phyloP scores from a whole-genome alignment of 2,797 vertebrate species.

The Megaceryle alcyon region DNA sequence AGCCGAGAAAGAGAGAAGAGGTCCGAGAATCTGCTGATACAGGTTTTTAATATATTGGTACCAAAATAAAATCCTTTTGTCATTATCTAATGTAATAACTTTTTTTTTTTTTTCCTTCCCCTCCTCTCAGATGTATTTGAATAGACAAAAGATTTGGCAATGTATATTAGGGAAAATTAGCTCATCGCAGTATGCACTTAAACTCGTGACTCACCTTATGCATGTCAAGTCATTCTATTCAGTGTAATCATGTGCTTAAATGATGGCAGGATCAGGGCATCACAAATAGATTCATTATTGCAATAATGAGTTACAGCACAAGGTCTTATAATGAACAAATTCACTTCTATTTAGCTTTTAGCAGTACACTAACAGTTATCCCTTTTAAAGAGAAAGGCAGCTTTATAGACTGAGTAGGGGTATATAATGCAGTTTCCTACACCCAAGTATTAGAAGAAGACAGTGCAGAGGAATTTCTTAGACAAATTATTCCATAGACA shows the following conservation, averaged over 20 bases:
- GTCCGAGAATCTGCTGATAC: not conserved
- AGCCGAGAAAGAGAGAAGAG: not conserved
- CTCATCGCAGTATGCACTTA: constrained; percentile 30
- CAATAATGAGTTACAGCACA: not conserved
- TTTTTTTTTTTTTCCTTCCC: not conserved
- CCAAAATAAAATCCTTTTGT: constrained; percentile 45
- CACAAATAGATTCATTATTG: not conserved
- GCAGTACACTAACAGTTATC: not conserved
- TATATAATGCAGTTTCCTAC: not conserved
- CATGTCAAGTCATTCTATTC: not conserved
- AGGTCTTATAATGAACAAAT: not conserved
- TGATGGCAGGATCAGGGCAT: not conserved
- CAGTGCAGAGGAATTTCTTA: not conserved
- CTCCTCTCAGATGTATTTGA: constrained; percentile 36
- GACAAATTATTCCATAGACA: not conserved
- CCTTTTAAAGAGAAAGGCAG: not conserved
- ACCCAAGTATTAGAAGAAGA: not conserved
- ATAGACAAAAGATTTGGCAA: constrained; percentile 20
- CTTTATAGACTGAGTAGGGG: not conserved
- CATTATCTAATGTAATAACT: not conserved
- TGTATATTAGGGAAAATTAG: constrained; percentile 29
- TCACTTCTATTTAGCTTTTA: not conserved
- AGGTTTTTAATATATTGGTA: not conserved
- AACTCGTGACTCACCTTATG: constrained; percentile 14
- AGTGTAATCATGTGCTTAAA: not conserved